Base-by-base conservation (phyloP, 2,797 vertebrate species). In the Hydrophis major region DNA sequence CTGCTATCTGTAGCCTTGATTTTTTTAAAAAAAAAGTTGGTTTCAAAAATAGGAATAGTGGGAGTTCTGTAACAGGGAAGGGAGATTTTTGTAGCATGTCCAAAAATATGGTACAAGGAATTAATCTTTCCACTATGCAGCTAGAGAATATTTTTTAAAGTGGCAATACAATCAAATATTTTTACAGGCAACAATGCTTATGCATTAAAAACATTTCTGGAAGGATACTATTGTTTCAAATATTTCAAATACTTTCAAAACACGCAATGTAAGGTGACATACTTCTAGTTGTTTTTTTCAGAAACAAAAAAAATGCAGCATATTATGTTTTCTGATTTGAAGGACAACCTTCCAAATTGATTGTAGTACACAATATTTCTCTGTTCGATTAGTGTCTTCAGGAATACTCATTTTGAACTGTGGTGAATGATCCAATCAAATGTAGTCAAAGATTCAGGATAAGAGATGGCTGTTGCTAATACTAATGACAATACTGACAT, bases 21-120 rank as follows among this genome's bases (percentile, higher is more conserved):
- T 97, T 83, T 95, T 94, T 93, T 18, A 3, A 96, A 97, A 96
- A 97, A 94, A 94, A 50, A 42, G 42, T 50, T 94, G 94, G 94
- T 94, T 42, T 93, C 86, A 69, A 91, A 96, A 95, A 97, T 96
- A 95, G 89, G 90, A 95, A 92, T 66, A 69, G 83, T 74, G 93
- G 61, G 95, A 88, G 92, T 22, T 83, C 88, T 93, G 3, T 78
- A 94, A 94, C 94, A 90, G 25, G 93, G 83, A 87, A 94, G 27
- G 89, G 92, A 94, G 32, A 87, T 50, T 69, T 92, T 66, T 91
- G 59, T 55, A 95, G 42, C 90, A 32, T 93, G 59, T 92, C 86
- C 66, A 59, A 91, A 78, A 95, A 95, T 93, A 93, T 89, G 53
- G 22, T 96, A 90, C 90, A 89, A 94, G 93, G 93, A 42, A 56